Conservation (phyloP, 2,888 invertebrate genomes). For the Drymonia ruficornis region DNA sequence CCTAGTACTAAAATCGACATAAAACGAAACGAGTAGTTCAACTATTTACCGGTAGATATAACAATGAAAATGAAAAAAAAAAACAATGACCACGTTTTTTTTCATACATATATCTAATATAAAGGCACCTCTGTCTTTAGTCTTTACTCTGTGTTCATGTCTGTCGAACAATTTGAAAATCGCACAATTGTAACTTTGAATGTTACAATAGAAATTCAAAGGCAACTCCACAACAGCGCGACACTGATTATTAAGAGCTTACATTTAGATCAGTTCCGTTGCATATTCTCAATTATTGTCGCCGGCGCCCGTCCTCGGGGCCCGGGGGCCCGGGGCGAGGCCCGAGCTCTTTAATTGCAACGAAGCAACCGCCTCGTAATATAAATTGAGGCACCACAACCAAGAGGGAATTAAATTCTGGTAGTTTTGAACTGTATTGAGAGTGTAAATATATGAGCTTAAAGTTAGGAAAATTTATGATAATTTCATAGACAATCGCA, state of each 20-base stretch:
- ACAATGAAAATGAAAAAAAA: no score
- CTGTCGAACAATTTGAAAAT: neutral
- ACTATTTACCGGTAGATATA: no score
- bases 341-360: constrained; percentile 41
- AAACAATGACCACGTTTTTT: no score
- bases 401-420: constrained; percentile 38
- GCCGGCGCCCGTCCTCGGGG: constrained; percentile 36
- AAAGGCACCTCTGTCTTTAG: no score
- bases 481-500: no score
- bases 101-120: no score
- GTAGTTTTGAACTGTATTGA: constrained; percentile 28
- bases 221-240: constrained; percentile 28
- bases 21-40: no score
- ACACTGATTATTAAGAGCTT: constrained; percentile 34
- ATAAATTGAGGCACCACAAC: constrained; percentile 40
- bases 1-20: no score
- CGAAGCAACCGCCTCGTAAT: constrained; percentile 33
- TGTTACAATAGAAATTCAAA: constrained; percentile 12
- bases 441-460: constrained; percentile 15
- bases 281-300: constrained; percentile 48
- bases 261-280: constrained; percentile 42
- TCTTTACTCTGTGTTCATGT: no score
- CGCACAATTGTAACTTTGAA: neutral
- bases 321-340: constrained; percentile 29
- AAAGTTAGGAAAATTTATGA: no score